Conservation (phyloP, 2,888 invertebrate species). For the Macaria liturata region DNA sequence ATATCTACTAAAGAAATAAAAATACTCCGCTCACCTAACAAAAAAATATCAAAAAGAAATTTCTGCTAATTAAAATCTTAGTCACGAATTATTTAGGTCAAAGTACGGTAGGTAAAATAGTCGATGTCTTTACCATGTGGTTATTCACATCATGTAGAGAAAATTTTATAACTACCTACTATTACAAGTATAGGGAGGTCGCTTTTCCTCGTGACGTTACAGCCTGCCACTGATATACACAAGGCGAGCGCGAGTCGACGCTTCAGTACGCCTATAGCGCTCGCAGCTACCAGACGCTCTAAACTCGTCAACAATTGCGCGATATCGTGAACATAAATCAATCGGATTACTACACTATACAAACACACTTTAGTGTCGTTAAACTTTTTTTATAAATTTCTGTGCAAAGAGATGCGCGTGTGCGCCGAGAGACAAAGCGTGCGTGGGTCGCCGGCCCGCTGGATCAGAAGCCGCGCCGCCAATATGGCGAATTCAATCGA, state of each 20-base stretch:
- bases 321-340: slow-evolving; percentile 20
- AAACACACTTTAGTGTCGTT: slow-evolving; percentile 10
- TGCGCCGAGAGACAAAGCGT: slow-evolving; percentile 71
- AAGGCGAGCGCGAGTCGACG: slow-evolving; percentile 37
- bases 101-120: too few relatives aligned
- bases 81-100: too few relatives aligned
- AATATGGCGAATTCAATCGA: slow-evolving; percentile 75
- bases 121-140: too few relatives aligned
- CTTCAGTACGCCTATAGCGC: slow-evolving; percentile 71
- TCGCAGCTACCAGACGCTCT: slow-evolving; percentile 60
- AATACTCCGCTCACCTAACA: too few relatives aligned
- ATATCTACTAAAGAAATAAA: too few relatives aligned
- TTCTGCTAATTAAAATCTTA: too few relatives aligned
- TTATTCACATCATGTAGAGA: too few relatives aligned
- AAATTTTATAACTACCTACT: too few relatives aligned
- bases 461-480: slow-evolving; percentile 64
- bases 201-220: slow-evolving; percentile 44
- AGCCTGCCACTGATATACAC: slow-evolving; percentile 41
- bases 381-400: slow-evolving; percentile 34
- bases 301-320: slow-evolving; percentile 18
- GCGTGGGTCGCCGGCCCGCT: slow-evolving; percentile 63
- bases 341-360: slow-evolving; percentile 31
- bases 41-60: too few relatives aligned
- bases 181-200: neutral
- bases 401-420: slow-evolving; percentile 73